Evolutionary conservation across 2,888 invertebrate species (phyloP).

Genomic region (Agriotes lineatus): DNA sequence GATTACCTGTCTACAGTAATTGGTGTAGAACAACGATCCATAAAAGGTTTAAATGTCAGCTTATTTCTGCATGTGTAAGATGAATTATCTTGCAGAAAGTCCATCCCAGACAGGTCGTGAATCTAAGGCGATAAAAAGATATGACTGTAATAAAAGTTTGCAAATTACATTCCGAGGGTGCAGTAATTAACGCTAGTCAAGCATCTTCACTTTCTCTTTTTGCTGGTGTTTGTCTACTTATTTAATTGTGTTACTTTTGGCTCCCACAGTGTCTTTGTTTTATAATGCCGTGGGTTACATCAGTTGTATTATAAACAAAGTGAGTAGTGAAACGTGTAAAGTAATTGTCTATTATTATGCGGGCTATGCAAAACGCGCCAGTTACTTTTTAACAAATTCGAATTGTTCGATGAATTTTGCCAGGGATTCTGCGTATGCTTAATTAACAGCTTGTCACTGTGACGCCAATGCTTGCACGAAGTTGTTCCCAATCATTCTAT

Average conservation of each 20-base stretch:
- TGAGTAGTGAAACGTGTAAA: slow-evolving; percentile 24
- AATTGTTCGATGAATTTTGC: neutral
- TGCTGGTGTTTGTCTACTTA: slow-evolving; percentile 23
- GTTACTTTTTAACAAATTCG: neutral
- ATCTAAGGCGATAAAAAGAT: slow-evolving; percentile 8
- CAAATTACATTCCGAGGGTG: slow-evolving; percentile 31
- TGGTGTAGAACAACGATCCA: neutral
- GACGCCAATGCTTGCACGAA: neutral
- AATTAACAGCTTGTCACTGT: neutral
- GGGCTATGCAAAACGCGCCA: neutral
- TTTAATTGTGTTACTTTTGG: slow-evolving; percentile 22
- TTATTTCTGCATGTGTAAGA: slow-evolving; percentile 1
- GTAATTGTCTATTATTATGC: slow-evolving; percentile 4
- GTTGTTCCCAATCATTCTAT: no score
- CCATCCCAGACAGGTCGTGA: neutral
- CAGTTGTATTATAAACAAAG: slow-evolving; percentile 28
- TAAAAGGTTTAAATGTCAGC: slow-evolving; percentile 28
- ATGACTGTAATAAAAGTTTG: slow-evolving; percentile 18
- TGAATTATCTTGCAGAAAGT: slow-evolving; percentile 22
- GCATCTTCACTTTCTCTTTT: slow-evolving; percentile 37
- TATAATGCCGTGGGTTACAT: slow-evolving; percentile 29
- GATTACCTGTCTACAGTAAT: slow-evolving; percentile 14
- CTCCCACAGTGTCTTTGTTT: slow-evolving; percentile 38
- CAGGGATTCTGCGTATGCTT: neutral
- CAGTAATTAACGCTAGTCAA: slow-evolving; percentile 25